phyloP scores from a whole-genome alignment of 92 coral and sea anemone species.

The Siderastrea siderea region DNA sequence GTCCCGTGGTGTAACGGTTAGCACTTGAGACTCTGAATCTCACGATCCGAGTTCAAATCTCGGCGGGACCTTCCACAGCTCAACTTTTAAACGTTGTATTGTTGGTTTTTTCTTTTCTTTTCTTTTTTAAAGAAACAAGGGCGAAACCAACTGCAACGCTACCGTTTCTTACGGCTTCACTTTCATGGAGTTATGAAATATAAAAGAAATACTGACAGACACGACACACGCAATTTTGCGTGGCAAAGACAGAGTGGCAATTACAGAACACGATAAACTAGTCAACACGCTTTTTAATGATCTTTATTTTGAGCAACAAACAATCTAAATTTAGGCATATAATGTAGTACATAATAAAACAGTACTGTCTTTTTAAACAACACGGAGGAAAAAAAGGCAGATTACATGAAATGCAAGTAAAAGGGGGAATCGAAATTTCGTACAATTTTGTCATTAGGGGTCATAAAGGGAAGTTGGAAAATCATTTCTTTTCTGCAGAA shows the following conservation, averaged over 20 bases:
- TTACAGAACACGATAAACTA: neutral
- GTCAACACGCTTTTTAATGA: neutral
- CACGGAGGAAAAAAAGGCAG: too few species aligned
- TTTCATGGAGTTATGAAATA: neutral
- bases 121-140: neutral
- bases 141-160: too few species aligned
- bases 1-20: slow-evolving; percentile 99
- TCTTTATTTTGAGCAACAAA: neutral
- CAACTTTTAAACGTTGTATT: neutral
- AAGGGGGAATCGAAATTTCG: too few species aligned
- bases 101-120: neutral
- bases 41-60: slow-evolving; percentile 99
- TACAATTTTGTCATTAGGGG: too few species aligned
- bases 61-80: slow-evolving; percentile 85
- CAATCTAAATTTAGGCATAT: neutral
- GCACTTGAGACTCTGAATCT: slow-evolving; percentile 99
- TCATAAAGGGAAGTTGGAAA: too few species aligned
- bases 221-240: slow-evolving; percentile 31
- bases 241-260: neutral
- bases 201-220: neutral
- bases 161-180: neutral
- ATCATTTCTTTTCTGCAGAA: too few species aligned
- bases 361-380: too few species aligned
- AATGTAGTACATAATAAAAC: too few species aligned
- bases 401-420: too few species aligned